Evolutionary conservation across 2,113 vertebrate species (phyloP).

Genomic region (Bubo blakistoni): DNA sequence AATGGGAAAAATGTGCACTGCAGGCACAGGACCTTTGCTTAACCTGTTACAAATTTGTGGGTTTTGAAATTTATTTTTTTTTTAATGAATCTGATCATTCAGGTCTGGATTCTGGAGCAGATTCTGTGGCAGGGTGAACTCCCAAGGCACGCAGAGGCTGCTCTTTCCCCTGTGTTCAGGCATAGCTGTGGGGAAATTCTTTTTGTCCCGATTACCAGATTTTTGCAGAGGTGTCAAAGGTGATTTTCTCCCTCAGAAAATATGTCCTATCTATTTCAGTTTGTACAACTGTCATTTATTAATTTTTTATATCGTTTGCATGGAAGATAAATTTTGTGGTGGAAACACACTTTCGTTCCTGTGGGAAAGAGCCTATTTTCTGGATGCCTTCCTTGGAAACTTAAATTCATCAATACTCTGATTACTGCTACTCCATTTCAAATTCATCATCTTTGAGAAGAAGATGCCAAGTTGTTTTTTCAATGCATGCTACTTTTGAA

Average conservation of each 20-base stretch:
- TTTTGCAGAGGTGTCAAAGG: neutral
- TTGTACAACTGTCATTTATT: conserved; percentile 19
- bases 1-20: neutral
- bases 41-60: neutral
- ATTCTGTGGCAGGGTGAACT: neutral
- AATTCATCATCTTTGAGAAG: neutral
- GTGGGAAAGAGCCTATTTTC: neutral
- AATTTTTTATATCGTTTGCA: neutral
- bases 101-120: neutral
- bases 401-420: neutral
- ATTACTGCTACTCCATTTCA: conserved; percentile 4
- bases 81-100: neutral
- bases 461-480: neutral
- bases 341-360: neutral
- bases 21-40: neutral
- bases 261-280: neutral
- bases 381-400: conserved; percentile 16
- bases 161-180: neutral
- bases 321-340: neutral
- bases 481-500: neutral
- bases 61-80: neutral
- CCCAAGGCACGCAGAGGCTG: neutral
- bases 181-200: neutral
- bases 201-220: neutral
- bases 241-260: neutral